Conservation (phyloP, 2,888 invertebrate genomes). For the Ethmia dodecea region DNA sequence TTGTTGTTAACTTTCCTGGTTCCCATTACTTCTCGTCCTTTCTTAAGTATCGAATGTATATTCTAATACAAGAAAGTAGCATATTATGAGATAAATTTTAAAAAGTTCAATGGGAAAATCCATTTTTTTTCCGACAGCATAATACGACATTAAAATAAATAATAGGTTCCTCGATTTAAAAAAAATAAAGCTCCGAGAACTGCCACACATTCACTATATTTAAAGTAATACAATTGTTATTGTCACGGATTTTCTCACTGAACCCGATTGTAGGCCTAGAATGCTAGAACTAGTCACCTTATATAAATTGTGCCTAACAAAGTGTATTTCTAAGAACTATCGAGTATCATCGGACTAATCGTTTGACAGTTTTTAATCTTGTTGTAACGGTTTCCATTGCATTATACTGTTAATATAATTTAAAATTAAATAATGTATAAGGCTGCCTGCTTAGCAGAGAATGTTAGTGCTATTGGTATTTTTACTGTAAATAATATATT, state of each 20-base stretch:
- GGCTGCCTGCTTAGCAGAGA: too few relatives aligned
- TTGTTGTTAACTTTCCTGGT: constrained; percentile 27
- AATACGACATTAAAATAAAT: background rate
- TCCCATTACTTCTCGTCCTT: constrained; percentile 37
- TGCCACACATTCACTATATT: too few relatives aligned
- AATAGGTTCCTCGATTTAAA: too few relatives aligned
- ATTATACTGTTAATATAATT: background rate
- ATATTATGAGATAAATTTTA: constrained; percentile 13
- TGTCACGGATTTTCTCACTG: constrained; percentile 37
- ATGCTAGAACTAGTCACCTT: constrained; percentile 63
- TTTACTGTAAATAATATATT: too few relatives aligned
- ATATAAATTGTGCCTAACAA: constrained; percentile 71
- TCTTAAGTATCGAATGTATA: constrained; percentile 30
- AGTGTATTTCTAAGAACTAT: constrained; percentile 8
- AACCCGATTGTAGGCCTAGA: constrained; percentile 45
- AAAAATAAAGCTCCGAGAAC: too few relatives aligned
- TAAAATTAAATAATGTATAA: too few relatives aligned
- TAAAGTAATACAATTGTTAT: constrained; percentile 2
- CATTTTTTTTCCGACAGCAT: background rate
- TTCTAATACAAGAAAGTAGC: constrained; percentile 23
- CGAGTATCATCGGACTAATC: constrained; percentile 9
- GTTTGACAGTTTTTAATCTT: constrained; percentile 1
- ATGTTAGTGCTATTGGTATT: too few relatives aligned
- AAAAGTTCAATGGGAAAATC: constrained; percentile 31
- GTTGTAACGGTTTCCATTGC: background rate